Conservation (phyloP, 2,797 vertebrate genomes). For the Eurystomus glaucurus region DNA sequence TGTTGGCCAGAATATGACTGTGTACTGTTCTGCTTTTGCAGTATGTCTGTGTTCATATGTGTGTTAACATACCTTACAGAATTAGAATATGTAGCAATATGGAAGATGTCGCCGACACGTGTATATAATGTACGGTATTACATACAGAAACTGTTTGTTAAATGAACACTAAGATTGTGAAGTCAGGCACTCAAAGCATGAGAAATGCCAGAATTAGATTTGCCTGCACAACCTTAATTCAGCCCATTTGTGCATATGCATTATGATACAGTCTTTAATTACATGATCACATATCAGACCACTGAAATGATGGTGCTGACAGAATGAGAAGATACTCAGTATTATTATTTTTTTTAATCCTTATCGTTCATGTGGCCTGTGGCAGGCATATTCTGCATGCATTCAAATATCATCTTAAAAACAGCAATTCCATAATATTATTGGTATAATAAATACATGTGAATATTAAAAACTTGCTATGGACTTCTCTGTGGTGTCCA, state of each 20-base stretch:
- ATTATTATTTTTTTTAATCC: not conserved
- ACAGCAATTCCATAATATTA: not conserved
- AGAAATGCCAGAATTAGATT: slow-evolving; percentile 78
- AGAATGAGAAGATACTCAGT: slow-evolving; percentile 5
- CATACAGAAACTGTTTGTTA: slow-evolving; percentile 40
- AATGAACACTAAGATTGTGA: slow-evolving; percentile 72
- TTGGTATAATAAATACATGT: not conserved
- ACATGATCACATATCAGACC: slow-evolving; percentile 59
- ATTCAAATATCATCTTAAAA: not conserved
- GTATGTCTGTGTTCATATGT: not conserved
- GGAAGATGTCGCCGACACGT: not conserved
- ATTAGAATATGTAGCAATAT: not conserved
- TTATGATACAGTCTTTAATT: slow-evolving; percentile 77
- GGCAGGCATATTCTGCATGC: not conserved
- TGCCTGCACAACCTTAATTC: slow-evolving; percentile 77
- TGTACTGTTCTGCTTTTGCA: not conserved
- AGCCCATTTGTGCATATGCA: slow-evolving; percentile 76
- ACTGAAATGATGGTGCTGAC: slow-evolving; percentile 19
- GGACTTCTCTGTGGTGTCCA: not conserved
- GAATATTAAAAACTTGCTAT: not conserved
- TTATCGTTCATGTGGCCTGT: not conserved
- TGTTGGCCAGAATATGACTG: not conserved
- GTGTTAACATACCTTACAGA: not conserved
- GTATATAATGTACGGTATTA: slow-evolving; percentile 1
- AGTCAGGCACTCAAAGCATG: slow-evolving; percentile 71